phyloP scores from a whole-genome alignment of 1,140 invertebrate species.

The Alviniconcha marisindica region DNA sequence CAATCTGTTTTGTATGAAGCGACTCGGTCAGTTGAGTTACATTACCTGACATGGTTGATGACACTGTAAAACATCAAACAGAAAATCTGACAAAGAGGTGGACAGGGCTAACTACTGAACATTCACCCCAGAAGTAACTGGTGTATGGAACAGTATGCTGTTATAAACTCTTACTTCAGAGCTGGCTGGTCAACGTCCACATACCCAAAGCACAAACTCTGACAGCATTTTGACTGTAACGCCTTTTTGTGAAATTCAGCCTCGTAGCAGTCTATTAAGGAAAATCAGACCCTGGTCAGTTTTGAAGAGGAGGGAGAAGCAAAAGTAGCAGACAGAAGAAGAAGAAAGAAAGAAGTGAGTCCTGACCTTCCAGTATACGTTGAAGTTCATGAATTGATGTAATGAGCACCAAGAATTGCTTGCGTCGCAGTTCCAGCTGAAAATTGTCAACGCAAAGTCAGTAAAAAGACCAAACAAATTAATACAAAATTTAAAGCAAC shows the following conservation, averaged over 20 bases:
- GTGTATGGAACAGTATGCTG: too few relatives aligned
- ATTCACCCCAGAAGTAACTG: neutral
- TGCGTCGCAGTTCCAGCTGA: constrained; percentile 86
- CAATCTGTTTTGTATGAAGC: neutral
- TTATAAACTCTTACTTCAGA: too few relatives aligned
- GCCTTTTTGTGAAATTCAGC: too few relatives aligned
- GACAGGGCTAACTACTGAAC: neutral
- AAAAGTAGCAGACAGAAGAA: neutral
- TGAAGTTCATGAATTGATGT: constrained; percentile 73
- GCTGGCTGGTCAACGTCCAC: too few relatives aligned
- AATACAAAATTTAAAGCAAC: too few relatives aligned
- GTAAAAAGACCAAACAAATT: neutral
- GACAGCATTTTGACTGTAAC: too few relatives aligned
- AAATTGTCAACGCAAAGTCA: constrained; percentile 42
- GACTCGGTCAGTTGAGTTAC: neutral
- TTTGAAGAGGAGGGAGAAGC: too few relatives aligned
- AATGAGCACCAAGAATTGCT: constrained; percentile 90
- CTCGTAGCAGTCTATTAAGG: too few relatives aligned
- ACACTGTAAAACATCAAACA: neutral
- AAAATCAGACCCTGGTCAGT: too few relatives aligned
- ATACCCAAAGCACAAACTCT: too few relatives aligned
- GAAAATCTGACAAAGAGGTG: neutral
- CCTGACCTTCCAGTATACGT: constrained; percentile 70
- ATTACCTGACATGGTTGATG: constrained; percentile 7
- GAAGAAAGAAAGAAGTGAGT: neutral